Conservation (phyloP, 2,797 vertebrate genomes). For the Macropodus opercularis region DNA sequence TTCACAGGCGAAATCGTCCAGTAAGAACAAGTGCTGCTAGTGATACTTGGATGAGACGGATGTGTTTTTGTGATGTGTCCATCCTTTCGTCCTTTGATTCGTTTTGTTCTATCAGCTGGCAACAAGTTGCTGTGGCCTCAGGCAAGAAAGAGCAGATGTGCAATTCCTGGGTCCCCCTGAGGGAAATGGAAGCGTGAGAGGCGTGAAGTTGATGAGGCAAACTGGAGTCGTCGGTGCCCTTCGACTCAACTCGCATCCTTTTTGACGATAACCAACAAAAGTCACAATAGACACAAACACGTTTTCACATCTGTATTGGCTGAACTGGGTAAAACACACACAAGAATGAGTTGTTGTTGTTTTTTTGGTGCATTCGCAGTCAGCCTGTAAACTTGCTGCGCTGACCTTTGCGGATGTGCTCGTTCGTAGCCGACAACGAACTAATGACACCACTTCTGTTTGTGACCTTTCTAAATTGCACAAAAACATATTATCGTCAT, state of each 20-base stretch:
- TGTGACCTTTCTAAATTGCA: too few species aligned
- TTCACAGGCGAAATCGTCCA: slow-evolving; percentile 18
- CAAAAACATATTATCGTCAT: too few species aligned
- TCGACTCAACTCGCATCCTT: not conserved
- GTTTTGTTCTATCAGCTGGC: not conserved
- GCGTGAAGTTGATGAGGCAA: not conserved
- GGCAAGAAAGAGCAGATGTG: not conserved
- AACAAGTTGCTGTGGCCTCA: not conserved
- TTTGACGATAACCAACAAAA: not conserved
- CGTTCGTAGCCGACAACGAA: too few species aligned
- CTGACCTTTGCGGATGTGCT: too few species aligned
- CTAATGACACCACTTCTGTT: too few species aligned
- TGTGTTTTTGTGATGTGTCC: not conserved
- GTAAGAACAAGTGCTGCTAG: slow-evolving; percentile 10
- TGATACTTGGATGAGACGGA: not conserved
- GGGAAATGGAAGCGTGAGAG: not conserved
- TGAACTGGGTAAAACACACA: too few species aligned
- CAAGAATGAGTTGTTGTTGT: too few species aligned
- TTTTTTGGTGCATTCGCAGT: too few species aligned
- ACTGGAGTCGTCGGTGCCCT: not conserved
- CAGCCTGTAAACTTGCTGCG: too few species aligned
- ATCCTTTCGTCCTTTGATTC: slow-evolving; percentile 12
- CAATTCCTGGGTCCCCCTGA: not conserved
- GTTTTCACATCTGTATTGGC: too few species aligned
- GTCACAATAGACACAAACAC: too few species aligned